Evolutionary conservation across 2,888 invertebrate species (phyloP).

Genomic region (Epirrhoe alternata): DNA sequence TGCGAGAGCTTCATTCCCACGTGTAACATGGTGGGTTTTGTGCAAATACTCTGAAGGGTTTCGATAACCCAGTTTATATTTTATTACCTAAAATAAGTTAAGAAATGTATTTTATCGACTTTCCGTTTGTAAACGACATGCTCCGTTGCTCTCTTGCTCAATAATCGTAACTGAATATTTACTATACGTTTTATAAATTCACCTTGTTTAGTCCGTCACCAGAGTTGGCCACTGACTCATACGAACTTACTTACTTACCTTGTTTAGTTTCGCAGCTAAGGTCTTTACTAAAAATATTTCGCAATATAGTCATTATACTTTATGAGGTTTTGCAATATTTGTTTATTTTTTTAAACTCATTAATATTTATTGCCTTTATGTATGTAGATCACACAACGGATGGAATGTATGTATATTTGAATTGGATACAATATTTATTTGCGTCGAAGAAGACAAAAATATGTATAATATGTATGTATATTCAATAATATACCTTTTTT

Average conservation of each 20-base stretch:
- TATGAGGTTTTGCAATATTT: conserved; percentile 26
- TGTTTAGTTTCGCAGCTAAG: conserved; percentile 38
- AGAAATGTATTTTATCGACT: conserved; percentile 36
- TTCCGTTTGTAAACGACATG: conserved; percentile 41
- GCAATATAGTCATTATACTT: conserved; percentile 25
- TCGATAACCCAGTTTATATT: conserved; percentile 18
- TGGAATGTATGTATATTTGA: not conserved
- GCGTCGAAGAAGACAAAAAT: too few species aligned
- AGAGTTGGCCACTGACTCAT: too few species aligned
- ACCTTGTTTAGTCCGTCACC: conserved; percentile 41
- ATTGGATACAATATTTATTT: not conserved
- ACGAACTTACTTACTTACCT: too few species aligned
- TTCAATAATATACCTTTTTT: too few species aligned
- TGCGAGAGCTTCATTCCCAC: not conserved
- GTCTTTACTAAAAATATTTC: conserved; percentile 31
- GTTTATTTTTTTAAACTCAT: not conserved
- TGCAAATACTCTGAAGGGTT: conserved; percentile 3
- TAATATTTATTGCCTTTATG: not conserved
- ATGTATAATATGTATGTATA: too few species aligned
- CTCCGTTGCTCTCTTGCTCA: conserved; percentile 40
- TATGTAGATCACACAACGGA: not conserved
- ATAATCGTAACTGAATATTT: conserved; percentile 40
- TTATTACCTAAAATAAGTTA: conserved; percentile 35
- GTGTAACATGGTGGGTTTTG: conserved; percentile 7
- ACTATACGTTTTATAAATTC: conserved; percentile 40